These are phyloP conservation scores for Nasonia longicornis DNA, from an alignment of 1,140 invertebrate species.

Conservation along the genomic window DNA sequence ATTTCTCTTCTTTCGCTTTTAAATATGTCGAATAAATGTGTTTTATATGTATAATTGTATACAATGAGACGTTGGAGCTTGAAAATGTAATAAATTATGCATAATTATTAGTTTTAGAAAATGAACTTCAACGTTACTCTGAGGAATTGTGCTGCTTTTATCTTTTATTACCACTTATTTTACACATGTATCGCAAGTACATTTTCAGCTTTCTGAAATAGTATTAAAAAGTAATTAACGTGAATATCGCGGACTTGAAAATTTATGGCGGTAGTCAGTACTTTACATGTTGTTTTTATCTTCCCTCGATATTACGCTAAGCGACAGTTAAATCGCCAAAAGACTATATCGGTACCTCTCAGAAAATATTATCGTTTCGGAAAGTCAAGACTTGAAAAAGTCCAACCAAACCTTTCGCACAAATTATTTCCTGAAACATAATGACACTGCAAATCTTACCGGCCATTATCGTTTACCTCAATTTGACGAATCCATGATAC, in stretches of 20 bases:
- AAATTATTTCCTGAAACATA: neutral
- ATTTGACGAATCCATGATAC: neutral
- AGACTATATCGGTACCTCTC: neutral
- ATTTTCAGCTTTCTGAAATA: neutral
- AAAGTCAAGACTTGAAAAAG: too few relatives aligned
- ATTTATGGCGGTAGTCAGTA: slow-evolving; percentile 21
- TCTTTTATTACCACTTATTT: neutral
- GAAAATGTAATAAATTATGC: slow-evolving; percentile 19
- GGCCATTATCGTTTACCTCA: neutral
- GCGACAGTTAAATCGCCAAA: neutral
- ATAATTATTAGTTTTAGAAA: slow-evolving; percentile 18
- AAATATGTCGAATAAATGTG: slow-evolving; percentile 8
- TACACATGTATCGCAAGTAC: neutral
- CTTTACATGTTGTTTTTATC: slow-evolving; percentile 3
- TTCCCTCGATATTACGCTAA: neutral
- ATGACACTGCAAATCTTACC: neutral
- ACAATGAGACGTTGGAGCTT: slow-evolving; percentile 35
- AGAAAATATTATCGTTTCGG: too few relatives aligned
- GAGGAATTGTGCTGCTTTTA: neutral
- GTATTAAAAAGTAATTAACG: slow-evolving; percentile 21
- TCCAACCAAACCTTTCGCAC: too few relatives aligned
- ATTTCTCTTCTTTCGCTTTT: neutral
- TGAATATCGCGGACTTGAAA: neutral
- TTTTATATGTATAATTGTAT: slow-evolving; percentile 32
- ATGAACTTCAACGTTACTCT: slow-evolving; percentile 34